Conservation (phyloP, 2,797 vertebrate species). For the Gymnothorax reevesii region DNA sequence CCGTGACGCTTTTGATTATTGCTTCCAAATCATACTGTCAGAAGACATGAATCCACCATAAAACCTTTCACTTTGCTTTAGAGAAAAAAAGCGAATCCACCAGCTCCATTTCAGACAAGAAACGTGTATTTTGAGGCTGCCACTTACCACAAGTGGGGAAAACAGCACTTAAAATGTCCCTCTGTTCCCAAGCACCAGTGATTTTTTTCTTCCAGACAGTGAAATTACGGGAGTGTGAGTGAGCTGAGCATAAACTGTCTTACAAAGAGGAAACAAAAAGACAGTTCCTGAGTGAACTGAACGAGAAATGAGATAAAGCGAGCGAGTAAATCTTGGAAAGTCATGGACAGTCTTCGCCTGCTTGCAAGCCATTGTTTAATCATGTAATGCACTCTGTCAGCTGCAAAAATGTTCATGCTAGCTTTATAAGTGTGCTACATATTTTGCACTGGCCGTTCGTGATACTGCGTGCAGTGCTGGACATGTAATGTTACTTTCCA, state of each 20-base stretch:
- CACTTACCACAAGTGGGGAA: slow-evolving; percentile 61
- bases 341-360: background rate
- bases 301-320: slow-evolving; percentile 44
- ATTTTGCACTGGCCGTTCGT: background rate
- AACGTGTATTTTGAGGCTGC: slow-evolving; percentile 59
- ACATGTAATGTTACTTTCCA: background rate
- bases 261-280: slow-evolving; percentile 59
- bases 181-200: slow-evolving; percentile 63
- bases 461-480: background rate
- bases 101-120: slow-evolving; percentile 37
- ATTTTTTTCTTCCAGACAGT: slow-evolving; percentile 38
- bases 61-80: slow-evolving; percentile 67
- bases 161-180: slow-evolving; percentile 61
- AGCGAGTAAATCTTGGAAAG: background rate
- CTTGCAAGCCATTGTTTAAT: background rate
- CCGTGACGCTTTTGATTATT: slow-evolving; percentile 80
- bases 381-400: background rate
- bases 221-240: slow-evolving; percentile 46
- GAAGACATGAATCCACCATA: slow-evolving; percentile 69
- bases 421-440: background rate
- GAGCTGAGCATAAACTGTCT: slow-evolving; percentile 56
- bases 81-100: slow-evolving; percentile 68
- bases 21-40: slow-evolving; percentile 80
- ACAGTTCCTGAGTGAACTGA: slow-evolving; percentile 57
- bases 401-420: background rate